Evolutionary conservation across 2,113 vertebrate species (phyloP), one percentile per base, ranked within the genome.

Genomic region (Shinisaurus crocodilurus): DNA sequence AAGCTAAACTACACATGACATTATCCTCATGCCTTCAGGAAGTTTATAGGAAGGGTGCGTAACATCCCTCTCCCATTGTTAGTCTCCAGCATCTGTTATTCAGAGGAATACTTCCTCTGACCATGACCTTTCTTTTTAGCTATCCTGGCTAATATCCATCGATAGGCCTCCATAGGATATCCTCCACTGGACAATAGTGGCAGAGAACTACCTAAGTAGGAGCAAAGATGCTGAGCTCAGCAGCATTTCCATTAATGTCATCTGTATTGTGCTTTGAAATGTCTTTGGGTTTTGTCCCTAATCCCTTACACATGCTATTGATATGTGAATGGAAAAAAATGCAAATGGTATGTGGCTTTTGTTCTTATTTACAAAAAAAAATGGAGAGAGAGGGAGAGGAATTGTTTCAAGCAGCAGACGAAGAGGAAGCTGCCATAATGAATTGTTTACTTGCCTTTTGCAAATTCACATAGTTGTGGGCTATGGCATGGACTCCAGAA

Each of bases 371-470:
- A 0, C 45, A 82, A 40, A 29, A 60, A 77, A 29, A 50, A 63
- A 63, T 20, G 60, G 25, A 45, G 40, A 48, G 37, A 70, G 23
- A 72, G 13, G 60, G 12, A 63, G 12, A 3, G 20, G 60, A 20
- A 74, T 37, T 0, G n/a, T 10, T 75, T 43, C 15, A 25, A 40
- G 5, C 60, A 85, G 29, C 0, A 2, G 63, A 3, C 48, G 60
- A 69, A 75, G 81, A n/a, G 50, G 0, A 74, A 76, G 85, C 88
- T 92, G 91, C n/a, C 91, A 40, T 86, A 34, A 0, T 1, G 77
- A 72, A 25, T 23, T 48, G 9, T 5, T 92, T 88, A 91, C 91
- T 81, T 88, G 88, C 75, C 54, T 12, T 92, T n/a, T 91, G 89
- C 86, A 80, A 81, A 90, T 34, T 65, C 91, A 70, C 86, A 93